phyloP scores from a whole-genome alignment of 2,888 invertebrate genomes.

The Lasioglossum zephyrum region DNA sequence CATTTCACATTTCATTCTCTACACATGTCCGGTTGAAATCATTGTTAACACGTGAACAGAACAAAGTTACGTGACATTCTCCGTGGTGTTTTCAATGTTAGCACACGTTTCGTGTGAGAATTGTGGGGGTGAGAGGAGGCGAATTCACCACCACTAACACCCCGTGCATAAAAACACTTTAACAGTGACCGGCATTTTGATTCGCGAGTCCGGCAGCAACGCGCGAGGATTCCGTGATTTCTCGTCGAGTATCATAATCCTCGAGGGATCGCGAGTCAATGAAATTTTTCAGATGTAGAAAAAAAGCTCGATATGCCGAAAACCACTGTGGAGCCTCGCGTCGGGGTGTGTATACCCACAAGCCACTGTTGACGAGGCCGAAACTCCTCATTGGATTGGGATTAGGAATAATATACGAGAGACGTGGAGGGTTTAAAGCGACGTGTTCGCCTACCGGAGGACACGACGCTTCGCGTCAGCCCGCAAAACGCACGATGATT shows the following conservation, averaged over 20 bases:
- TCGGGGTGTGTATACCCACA: slow-evolving; percentile 81
- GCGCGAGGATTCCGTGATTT: slow-evolving; percentile 27
- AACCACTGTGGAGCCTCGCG: slow-evolving; percentile 69
- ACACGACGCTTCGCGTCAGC: slow-evolving; percentile 78
- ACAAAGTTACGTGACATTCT: slow-evolving; percentile 31
- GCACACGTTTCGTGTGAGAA: slow-evolving; percentile 50
- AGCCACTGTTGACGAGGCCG: slow-evolving; percentile 80
- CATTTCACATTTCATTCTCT: slow-evolving; percentile 39
- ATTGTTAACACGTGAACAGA: slow-evolving; percentile 21
- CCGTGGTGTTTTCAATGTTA: slow-evolving; percentile 31
- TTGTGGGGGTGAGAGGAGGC: slow-evolving; percentile 59
- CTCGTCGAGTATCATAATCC: slow-evolving; percentile 33
- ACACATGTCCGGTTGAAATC: slow-evolving; percentile 22
- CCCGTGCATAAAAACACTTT: slow-evolving; percentile 74
- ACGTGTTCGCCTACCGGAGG: slow-evolving; percentile 75
- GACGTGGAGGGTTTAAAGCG: slow-evolving; percentile 65
- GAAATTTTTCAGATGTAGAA: slow-evolving; percentile 18
- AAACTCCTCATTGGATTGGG: slow-evolving; percentile 61
- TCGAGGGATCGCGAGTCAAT: not conserved
- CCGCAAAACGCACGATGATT: slow-evolving; percentile 74
- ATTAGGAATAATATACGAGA: slow-evolving; percentile 55
- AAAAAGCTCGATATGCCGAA: slow-evolving; percentile 48
- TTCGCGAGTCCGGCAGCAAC: slow-evolving; percentile 52
- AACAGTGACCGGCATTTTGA: slow-evolving; percentile 73
- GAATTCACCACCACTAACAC: slow-evolving; percentile 63